Evolutionary conservation across 2,888 invertebrate species (phyloP).

Genomic region (Sinodicranocentrus sp.): DNA sequence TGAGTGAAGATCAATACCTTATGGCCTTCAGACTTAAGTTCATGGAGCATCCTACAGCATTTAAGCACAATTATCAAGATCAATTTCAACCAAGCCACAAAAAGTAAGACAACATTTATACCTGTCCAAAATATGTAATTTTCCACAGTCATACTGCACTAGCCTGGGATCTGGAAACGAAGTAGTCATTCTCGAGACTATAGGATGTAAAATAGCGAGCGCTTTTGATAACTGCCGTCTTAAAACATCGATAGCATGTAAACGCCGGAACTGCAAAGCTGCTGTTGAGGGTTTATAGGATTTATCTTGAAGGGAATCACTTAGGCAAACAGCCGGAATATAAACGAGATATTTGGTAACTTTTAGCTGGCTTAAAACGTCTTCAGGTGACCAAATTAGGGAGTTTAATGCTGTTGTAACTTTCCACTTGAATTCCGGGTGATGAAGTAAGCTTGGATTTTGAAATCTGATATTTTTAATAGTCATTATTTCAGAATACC

Average conservation of each 20-base stretch:
- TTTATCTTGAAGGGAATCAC: conserved; percentile 83
- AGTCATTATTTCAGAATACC: conserved; percentile 62
- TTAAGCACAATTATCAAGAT: no score
- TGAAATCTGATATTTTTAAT: conserved; percentile 25
- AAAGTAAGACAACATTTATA: no score
- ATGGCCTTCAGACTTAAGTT: not conserved
- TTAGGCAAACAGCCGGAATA: conserved; percentile 87
- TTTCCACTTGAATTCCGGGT: conserved; percentile 66
- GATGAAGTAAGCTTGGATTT: conserved; percentile 35
- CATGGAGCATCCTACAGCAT: not conserved
- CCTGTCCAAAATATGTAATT: conserved; percentile 73
- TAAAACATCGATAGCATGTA: conserved; percentile 80
- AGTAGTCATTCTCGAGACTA: conserved; percentile 89
- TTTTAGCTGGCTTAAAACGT: conserved; percentile 56
- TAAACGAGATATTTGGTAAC: conserved; percentile 84
- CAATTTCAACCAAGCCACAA: no score
- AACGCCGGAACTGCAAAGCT: conserved; percentile 80
- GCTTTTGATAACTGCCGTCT: conserved; percentile 83
- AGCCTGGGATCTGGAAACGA: conserved; percentile 98
- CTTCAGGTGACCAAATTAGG: conserved; percentile 61
- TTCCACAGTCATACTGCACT: conserved; percentile 99
- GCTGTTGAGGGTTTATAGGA: conserved; percentile 86
- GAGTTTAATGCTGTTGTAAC: conserved; percentile 59
- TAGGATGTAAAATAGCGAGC: conserved; percentile 86
- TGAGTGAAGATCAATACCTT: conserved; percentile 79